These are phyloP conservation scores for Xiphophorus maculatus DNA, from an alignment of 2,113 vertebrate genomes.

Conservation along the genomic window DNA sequence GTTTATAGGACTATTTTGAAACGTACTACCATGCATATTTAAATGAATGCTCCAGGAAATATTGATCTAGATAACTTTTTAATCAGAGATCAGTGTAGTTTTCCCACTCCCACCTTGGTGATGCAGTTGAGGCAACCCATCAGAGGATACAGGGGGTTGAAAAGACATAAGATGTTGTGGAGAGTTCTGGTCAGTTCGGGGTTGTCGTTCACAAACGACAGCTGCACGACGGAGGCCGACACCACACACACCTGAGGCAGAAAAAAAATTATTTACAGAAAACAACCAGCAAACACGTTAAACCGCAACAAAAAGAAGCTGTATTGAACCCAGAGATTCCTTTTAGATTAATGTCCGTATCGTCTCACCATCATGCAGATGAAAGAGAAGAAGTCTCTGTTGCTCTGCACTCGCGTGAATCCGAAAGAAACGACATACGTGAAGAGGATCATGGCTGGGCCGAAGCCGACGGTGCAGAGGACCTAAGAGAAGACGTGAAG, in stretches of 20 bases:
- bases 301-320: not conserved
- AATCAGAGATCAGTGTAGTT: not conserved
- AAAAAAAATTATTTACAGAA: not conserved
- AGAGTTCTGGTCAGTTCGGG: constrained; percentile 76
- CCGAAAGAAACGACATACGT: constrained; percentile 92
- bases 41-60: too few relatives aligned
- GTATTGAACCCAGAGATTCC: too few relatives aligned
- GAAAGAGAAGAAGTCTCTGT: constrained; percentile 93
- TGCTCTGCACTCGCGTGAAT: constrained; percentile 89
- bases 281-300: not conserved
- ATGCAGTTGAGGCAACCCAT: constrained; percentile 93
- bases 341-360: not conserved
- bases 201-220: constrained; percentile 83
- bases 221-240: constrained; percentile 77
- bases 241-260: constrained; percentile 78
- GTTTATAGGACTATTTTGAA: too few relatives aligned
- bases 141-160: constrained; percentile 91
- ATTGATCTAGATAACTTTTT: not conserved
- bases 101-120: constrained; percentile 84
- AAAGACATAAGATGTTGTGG: constrained; percentile 87
- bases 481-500: constrained; percentile 72
- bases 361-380: constrained; percentile 93
- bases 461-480: constrained; percentile 88
- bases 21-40: too few relatives aligned
- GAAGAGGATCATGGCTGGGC: constrained; percentile 91